These are phyloP conservation scores for Trichechus manatus DNA, from an alignment of 2,113 vertebrate species.

Conservation along the genomic window DNA sequence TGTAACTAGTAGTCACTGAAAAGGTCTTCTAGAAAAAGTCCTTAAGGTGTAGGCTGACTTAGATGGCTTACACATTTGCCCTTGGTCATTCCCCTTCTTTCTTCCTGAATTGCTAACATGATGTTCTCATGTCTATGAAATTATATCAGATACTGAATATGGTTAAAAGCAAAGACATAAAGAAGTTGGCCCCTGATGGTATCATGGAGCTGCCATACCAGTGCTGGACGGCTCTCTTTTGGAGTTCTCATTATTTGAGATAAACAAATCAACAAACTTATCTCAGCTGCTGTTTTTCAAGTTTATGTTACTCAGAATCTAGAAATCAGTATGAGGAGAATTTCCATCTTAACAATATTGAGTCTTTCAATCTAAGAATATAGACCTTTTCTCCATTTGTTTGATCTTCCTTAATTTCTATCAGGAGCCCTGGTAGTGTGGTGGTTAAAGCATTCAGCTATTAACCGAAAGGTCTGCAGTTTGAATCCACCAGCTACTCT, in stretches of 20 bases:
- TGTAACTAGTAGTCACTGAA: not conserved
- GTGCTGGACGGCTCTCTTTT: not conserved
- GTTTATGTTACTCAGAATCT: not conserved
- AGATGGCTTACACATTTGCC: not conserved
- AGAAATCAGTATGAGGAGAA: not conserved
- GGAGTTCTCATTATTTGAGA: not conserved
- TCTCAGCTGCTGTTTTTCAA: not conserved
- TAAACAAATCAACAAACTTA: not conserved
- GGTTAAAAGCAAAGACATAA: not conserved
- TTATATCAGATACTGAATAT: not conserved
- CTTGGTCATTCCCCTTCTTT: not conserved
- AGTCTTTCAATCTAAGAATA: not conserved
- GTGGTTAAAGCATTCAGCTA: too few species aligned
- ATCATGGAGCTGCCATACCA: not conserved
- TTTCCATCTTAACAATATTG: too few species aligned
- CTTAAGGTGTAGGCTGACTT: not conserved
- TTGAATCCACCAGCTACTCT: too few species aligned
- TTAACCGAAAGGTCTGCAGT: too few species aligned
- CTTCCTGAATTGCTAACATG: not conserved
- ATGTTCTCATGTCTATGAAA: not conserved
- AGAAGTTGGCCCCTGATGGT: not conserved
- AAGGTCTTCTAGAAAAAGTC: not conserved
- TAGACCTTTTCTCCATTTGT: not conserved
- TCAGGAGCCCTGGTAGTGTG: too few species aligned
- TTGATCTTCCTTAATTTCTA: not conserved